Base-by-base conservation (phyloP, 1,140 invertebrate species). In the Drosophila erecta region DNA sequence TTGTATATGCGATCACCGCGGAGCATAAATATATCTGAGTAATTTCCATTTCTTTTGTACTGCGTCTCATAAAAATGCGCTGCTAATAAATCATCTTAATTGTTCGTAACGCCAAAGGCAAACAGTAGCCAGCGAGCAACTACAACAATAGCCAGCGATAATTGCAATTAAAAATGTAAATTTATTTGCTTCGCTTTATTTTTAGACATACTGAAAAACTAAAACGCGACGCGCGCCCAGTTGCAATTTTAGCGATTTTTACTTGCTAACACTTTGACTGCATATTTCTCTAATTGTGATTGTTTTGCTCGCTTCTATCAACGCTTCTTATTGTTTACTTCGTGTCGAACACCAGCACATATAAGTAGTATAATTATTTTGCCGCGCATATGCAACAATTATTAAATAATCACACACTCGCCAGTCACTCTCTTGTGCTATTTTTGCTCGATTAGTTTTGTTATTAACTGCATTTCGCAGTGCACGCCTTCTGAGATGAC, bases 151-250 rank as follows among this genome's bases (percentile, higher is more conserved):
- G 81, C 49, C 58, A 72, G 76, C 75, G 67, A 89, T 83, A 87
- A 87, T 89, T 87, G 83, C 84, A 87, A 86, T 87, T 86, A 87
- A 87, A 86, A 87, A 86, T 86, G 70, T 87, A 79, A 87, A 86
- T 86, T 81, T 83, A 86, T 86, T 87, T 79, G 75, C 70, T 78
- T 76, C 73, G 74, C 59, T 86, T 86, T 86, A 86, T 87, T 86
- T 86, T 87, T 86, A 86, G 83, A 65, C 79, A 43, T 8, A 54
- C 79, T 76, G 46, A 47, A 53, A 57, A 72, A 67, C 53, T 59
- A 65, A 83, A 83, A 76, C 71, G 65, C 79, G 75, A 75, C 83
- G 78, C 83, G 81, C 83, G 83, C 83, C 83, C 79, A 69, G 61
- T 76, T 76, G 83, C 79, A 87, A 83, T 81, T 84, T 84, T 69